Base-by-base conservation (phyloP, 2,888 invertebrate genomes). In the Lamproptera curius region DNA sequence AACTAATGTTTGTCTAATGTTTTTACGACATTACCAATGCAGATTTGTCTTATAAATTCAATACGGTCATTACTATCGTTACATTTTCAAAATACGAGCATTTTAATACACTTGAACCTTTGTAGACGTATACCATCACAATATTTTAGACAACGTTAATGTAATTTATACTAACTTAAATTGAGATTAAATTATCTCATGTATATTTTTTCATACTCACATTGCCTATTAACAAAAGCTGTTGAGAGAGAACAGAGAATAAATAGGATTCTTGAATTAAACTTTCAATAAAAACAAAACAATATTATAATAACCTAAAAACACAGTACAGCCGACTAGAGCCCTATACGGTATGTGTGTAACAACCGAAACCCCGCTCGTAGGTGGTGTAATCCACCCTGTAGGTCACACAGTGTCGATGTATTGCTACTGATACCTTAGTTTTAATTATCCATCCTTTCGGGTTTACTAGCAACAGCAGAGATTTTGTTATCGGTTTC, bases 331-430 rank as follows among this genome's bases (percentile, higher is more conserved):
- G 14, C 16, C 16, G 43, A 49, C 49, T 49, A 43, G 43, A 39
- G 15, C n/a, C 15, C 28, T 44, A 14, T 31, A 49, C 33, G 81
- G 82, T 52, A 84, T 62, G 63, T 90, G 90, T 11, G 84, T 84
- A 5, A 90, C 89, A 17, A 66, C 68, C 0, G 65, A 85, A 90
- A 15, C 90, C 90, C 49, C 89, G 89, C 59, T 90, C 90, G 59
- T 90, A 90, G 26, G 91, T 90, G 3, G 81, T 78, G 60, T 91
- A 91, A 52, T 85, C 83, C 10, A 90, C 84, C 35, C 85, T 74
- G 62, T 90, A 89, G 23, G 83, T 82, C 1, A 80, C 59, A 91
- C 89, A 44, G 91, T 90, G 0, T 91, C 92, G 0, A 92, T 90
- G 66, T 91, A 92, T 57, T 91, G 89, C 66, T 88, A 92, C 70